Conservation (phyloP, 2,888 invertebrate species). For the Drosophila diplacantha region DNA sequence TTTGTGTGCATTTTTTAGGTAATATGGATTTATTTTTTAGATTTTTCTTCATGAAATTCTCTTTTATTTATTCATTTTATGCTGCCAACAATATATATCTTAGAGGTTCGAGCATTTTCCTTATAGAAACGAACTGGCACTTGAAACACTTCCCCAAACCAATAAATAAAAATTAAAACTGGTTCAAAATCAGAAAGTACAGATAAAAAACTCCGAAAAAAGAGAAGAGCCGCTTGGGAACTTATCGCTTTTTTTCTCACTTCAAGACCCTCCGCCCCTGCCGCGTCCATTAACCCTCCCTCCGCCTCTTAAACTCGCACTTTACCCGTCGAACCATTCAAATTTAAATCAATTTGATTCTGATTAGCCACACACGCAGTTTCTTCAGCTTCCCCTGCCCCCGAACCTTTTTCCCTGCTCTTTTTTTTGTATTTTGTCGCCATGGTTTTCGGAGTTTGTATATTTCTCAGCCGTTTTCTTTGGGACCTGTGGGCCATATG, state of each 20-base stretch:
- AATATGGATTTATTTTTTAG: neutral
- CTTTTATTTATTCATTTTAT: neutral
- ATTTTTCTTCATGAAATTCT: too few species aligned
- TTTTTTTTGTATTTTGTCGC: constrained; percentile 37
- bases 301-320: constrained; percentile 39
- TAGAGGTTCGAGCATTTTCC: neutral
- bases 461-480: constrained; percentile 26
- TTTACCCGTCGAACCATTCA: constrained; percentile 66
- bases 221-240: constrained; percentile 16
- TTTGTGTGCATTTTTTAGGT: neutral
- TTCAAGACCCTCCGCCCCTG: constrained; percentile 18
- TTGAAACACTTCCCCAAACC: neutral
- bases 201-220: constrained; percentile 1
- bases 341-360: constrained; percentile 74
- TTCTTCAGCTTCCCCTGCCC: constrained; percentile 38
- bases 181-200: constrained; percentile 22
- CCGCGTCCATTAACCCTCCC: constrained; percentile 3
- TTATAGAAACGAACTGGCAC: neutral
- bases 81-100: neutral
- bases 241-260: constrained; percentile 53
- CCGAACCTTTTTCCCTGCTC: constrained; percentile 23
- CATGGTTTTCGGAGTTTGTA: constrained; percentile 30
- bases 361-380: constrained; percentile 74
- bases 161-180: constrained; percentile 15
- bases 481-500: constrained; percentile 10